Base-by-base conservation (phyloP, 2,888 invertebrate species). In the Ferrisia virgata region DNA sequence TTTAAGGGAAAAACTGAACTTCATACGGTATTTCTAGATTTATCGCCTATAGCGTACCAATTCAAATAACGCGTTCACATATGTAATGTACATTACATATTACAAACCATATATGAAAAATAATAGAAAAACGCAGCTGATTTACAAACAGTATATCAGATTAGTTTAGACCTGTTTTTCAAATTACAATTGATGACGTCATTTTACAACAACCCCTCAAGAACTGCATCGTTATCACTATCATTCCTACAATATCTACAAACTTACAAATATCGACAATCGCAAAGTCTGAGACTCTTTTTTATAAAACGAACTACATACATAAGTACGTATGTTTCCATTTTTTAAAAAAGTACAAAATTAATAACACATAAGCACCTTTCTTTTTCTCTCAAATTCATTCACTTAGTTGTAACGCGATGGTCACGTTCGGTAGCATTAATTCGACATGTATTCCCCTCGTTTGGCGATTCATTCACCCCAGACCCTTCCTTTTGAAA, bases 381-480 rank as follows among this genome's bases (percentile, higher is more conserved):
- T 43, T 53, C 31, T 53, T 53, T 43, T 53, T 47, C n/a, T 53
- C 9, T 22, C 8, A 53, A 18, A 53, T 53, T 53, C 53, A 22
- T 53, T 53, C 53, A 53, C 53, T 22, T 3, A 22, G 53, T 53
- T 53, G 53, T 8, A 53, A 76, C 36, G 28, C 36, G 72, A 76
- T 76, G 72, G 72, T 76, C 72, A 76, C 72, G 72, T 76, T 76
- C 72, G 72, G 18, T 76, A 76, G 36, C 28, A 64, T 28, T 13
- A 64, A 64, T 64, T 28, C 28, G 11, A 64, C 64, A 28, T 15
- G 15, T 28, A 36, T 18, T 76, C 36, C 72, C 72, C 36, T 36
- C 36, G 72, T 33, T 76, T 31, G 72, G 36, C 36, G 72, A 28
- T 76, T 76, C 72, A 36, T 76, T 76, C 72, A 76, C 72, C 72